A percentile compares a stretch with the other conserved stretches of the same genome.
Conservation (phyloP, 2,888 invertebrate genomes). For the Caenorhabditis sp. region DNA sequence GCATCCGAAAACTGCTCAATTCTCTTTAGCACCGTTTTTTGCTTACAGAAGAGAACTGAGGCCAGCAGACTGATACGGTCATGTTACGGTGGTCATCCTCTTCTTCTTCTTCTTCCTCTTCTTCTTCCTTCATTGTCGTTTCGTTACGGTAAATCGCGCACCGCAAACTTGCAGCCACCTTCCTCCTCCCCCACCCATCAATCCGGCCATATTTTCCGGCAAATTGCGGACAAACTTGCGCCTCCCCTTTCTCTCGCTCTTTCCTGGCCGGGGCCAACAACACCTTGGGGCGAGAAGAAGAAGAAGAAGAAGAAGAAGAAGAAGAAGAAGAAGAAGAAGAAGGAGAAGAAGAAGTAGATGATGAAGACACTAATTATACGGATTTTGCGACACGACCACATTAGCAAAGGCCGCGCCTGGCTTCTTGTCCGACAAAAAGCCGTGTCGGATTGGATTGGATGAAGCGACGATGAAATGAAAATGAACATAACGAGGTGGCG, state of each 20-base stretch:
- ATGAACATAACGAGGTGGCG: conserved; percentile 2
- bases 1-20: too few relatives aligned
- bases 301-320: conserved; percentile 16
- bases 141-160: conserved; percentile 54
- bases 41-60: too few relatives aligned
- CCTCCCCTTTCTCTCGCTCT: too few relatives aligned
- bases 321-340: not conserved
- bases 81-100: conserved; percentile 2
- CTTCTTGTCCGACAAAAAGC: conserved; percentile 46
- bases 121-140: conserved; percentile 9
- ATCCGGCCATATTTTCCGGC: conserved; percentile 55
- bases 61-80: conserved; percentile 16
- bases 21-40: too few relatives aligned
- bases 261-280: conserved; percentile 15
- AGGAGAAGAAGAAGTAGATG: not conserved
- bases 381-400: conserved; percentile 42
- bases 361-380: conserved; percentile 40
- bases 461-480: conserved; percentile 42
- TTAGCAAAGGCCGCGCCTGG: conserved; percentile 34
- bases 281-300: conserved; percentile 22
- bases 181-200: conserved; percentile 28
- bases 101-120: conserved; percentile 6
- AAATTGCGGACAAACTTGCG: conserved; percentile 53
- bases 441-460: conserved; percentile 1
- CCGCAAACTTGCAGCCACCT: conserved; percentile 44